Evolutionary conservation across 1,140 invertebrate species (phyloP).

Genomic region (Drosophila kepulauana): DNA sequence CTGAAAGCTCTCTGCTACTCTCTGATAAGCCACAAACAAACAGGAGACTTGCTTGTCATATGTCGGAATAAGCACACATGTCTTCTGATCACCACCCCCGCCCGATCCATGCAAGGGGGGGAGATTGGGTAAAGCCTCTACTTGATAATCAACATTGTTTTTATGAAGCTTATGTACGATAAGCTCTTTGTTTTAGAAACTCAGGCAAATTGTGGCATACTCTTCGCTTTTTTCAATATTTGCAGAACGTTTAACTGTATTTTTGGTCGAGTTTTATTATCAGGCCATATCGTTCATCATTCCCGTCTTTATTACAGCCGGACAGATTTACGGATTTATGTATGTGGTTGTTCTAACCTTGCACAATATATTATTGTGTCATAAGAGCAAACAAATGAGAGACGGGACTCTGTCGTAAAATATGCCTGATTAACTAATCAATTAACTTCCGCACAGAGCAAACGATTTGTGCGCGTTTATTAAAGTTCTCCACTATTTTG

Average conservation of each 20-base stretch:
- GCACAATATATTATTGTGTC: constrained; percentile 9
- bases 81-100: not conserved
- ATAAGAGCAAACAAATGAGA: constrained; percentile 42
- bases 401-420: not conserved
- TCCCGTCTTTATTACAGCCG: constrained; percentile 2
- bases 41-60: constrained; percentile 16
- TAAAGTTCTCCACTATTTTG: not conserved
- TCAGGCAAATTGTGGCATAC: not conserved
- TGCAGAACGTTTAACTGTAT: constrained; percentile 13
- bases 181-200: constrained; percentile 22
- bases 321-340: not conserved
- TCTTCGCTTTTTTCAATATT: constrained; percentile 19
- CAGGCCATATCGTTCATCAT: constrained; percentile 3
- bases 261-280: constrained; percentile 9
- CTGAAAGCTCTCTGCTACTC: not conserved
- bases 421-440: constrained; percentile 19
- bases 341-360: constrained; percentile 34
- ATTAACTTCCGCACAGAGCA: constrained; percentile 1
- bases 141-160: constrained; percentile 9
- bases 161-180: constrained; percentile 22
- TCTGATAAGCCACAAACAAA: constrained; percentile 43
- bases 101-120: not conserved
- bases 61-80: constrained; percentile 8
- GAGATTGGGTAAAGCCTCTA: not conserved
- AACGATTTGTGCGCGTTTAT: not conserved